These are phyloP conservation scores for Watsonalla binaria DNA, from an alignment of 2,888 invertebrate genomes.

Conservation along the genomic window DNA sequence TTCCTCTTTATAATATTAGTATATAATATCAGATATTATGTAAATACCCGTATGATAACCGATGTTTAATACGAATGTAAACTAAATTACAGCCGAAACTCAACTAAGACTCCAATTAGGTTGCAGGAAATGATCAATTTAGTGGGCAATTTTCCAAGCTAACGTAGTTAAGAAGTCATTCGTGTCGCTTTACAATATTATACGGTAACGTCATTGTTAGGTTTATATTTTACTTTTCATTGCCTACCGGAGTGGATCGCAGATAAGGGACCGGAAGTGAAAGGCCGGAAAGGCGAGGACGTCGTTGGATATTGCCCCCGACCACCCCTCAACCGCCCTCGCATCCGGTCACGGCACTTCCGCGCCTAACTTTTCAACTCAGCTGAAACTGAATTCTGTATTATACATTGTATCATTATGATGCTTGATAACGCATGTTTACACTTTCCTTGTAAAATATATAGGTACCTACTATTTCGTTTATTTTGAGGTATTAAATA, in stretches of 20 bases:
- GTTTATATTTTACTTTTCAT: constrained; percentile 9
- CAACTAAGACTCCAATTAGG: too few relatives aligned
- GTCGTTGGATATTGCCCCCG: constrained; percentile 39
- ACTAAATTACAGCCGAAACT: too few relatives aligned
- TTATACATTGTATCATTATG: neutral
- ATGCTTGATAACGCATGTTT: neutral
- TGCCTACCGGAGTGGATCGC: constrained; percentile 23
- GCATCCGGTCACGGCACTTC: constrained; percentile 51
- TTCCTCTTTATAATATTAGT: too few relatives aligned
- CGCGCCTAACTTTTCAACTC: constrained; percentile 39
- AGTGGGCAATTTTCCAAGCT: too few relatives aligned
- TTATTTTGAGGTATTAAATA: too few relatives aligned
- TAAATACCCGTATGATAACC: too few relatives aligned
- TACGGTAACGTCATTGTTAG: neutral
- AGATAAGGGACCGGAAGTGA: constrained; percentile 46
- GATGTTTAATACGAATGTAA: too few relatives aligned
- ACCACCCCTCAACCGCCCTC: constrained; percentile 20
- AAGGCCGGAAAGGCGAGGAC: constrained; percentile 50
- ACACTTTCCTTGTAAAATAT: neutral
- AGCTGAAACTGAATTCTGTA: constrained; percentile 22
- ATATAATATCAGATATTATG: too few relatives aligned
- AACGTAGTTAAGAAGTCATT: neutral
- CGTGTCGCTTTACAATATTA: neutral
- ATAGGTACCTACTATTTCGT: too few relatives aligned
- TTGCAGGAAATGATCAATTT: too few relatives aligned